A percentile compares a stretch with the other conserved stretches of the same genome.
phyloP scores from a whole-genome alignment of 2,113 vertebrate species.

The Mirounga angustirostris region DNA sequence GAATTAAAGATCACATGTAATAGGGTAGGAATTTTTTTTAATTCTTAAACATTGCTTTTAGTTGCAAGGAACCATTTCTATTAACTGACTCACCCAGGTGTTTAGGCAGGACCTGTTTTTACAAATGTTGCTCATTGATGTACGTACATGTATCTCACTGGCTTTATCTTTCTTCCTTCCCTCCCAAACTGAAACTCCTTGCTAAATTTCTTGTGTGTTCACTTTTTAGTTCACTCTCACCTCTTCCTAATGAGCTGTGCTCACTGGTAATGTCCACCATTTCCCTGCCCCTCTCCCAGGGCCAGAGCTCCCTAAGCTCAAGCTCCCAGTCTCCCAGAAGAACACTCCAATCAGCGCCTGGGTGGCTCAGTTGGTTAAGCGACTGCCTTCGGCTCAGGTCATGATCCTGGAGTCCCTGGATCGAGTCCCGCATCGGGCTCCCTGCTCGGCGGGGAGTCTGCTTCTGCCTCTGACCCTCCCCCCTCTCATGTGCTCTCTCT shows the following conservation, averaged over 20 bases:
- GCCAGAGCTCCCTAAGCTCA: not conserved
- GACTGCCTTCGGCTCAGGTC: too few relatives aligned
- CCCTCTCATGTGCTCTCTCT: too few relatives aligned
- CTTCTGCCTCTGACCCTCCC: too few relatives aligned
- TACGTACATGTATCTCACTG: not conserved
- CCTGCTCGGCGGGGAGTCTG: too few relatives aligned
- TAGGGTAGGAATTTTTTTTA: not conserved
- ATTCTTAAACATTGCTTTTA: slow-evolving; percentile 26
- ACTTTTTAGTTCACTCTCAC: not conserved
- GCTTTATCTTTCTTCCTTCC: not conserved
- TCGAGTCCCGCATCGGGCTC: too few relatives aligned
- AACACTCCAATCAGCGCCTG: not conserved
- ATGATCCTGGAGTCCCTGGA: too few relatives aligned
- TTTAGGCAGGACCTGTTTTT: not conserved
- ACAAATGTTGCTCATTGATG: not conserved
- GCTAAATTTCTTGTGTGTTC: not conserved
- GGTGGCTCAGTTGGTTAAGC: too few relatives aligned
- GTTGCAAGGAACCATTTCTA: not conserved
- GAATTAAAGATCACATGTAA: slow-evolving; percentile 47
- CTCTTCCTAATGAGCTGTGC: not conserved
- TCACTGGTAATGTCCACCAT: not conserved
- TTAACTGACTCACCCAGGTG: not conserved
- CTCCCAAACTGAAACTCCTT: not conserved
- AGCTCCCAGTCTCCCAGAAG: not conserved
- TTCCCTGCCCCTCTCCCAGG: not conserved